Evolutionary conservation across 2,888 invertebrate species (phyloP).

Genomic region (Dolichopus griseipennis): DNA sequence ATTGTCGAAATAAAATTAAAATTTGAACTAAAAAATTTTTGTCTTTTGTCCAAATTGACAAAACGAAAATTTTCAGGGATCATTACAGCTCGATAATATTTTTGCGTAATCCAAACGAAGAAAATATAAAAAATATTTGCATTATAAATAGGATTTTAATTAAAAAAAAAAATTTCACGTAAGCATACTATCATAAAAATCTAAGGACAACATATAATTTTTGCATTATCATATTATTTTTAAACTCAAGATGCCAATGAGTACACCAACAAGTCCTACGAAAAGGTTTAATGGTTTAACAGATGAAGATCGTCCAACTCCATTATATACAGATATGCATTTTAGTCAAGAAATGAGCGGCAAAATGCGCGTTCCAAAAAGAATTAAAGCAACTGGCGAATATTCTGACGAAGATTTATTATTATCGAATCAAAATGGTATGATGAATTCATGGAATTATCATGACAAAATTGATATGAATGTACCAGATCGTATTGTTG

Average conservation of each 20-base stretch:
- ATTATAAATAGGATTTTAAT: neutral
- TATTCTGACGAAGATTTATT: slow-evolving; percentile 54
- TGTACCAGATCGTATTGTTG: slow-evolving; percentile 87
- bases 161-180: neutral
- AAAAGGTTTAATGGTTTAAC: slow-evolving; percentile 50
- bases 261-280: slow-evolving; percentile 52
- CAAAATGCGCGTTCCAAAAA: slow-evolving; percentile 73
- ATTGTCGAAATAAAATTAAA: too few relatives aligned
- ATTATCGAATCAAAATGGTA: slow-evolving; percentile 50
- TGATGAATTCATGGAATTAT: slow-evolving; percentile 55
- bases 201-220: neutral
- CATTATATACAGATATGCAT: slow-evolving; percentile 45
- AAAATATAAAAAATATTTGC: neutral
- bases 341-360: slow-evolving; percentile 70
- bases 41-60: neutral
- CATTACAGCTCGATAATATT: neutral
- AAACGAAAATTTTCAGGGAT: neutral
- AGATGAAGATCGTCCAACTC: slow-evolving; percentile 50
- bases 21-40: neutral
- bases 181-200: neutral
- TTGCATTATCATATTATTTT: neutral
- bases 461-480: slow-evolving; percentile 80
- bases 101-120: neutral
- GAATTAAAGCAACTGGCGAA: slow-evolving; percentile 66
- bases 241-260: slow-evolving; percentile 42